A percentile compares a stretch with the other conserved stretches of the same genome.
These are phyloP conservation scores for Eleginops maclovinus DNA, from an alignment of 2,113 vertebrate genomes.

Conservation along the genomic window DNA sequence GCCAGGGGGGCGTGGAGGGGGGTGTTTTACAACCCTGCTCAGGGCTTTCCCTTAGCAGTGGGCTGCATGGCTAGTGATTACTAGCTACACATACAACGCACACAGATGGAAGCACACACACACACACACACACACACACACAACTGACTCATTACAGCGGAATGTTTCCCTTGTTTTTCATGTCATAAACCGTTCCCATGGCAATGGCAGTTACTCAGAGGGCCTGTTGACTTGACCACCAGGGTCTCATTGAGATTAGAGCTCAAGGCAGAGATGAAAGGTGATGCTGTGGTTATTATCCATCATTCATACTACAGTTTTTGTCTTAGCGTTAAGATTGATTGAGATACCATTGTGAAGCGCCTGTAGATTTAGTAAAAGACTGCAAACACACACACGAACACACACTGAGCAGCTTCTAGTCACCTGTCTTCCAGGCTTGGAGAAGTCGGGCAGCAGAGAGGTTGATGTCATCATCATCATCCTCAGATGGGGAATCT, in stretches of 20 bases:
- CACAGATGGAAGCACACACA: slow-evolving; percentile 2
- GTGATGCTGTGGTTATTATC: slow-evolving; percentile 26
- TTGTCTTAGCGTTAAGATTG: slow-evolving; percentile 5
- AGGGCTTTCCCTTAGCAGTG: slow-evolving; percentile 78
- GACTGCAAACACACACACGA: not conserved
- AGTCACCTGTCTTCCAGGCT: slow-evolving; percentile 25
- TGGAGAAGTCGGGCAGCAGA: slow-evolving; percentile 56
- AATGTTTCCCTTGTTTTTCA: slow-evolving; percentile 78
- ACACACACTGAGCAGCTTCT: slow-evolving; percentile 7
- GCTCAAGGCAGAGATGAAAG: slow-evolving; percentile 28
- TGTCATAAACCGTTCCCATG: slow-evolving; percentile 78
- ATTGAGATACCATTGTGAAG: slow-evolving; percentile 21
- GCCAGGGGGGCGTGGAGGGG: slow-evolving; percentile 43
- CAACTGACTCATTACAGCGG: slow-evolving; percentile 74
- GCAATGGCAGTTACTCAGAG: slow-evolving; percentile 59
- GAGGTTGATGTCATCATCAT: slow-evolving; percentile 69
- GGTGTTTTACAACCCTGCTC: slow-evolving; percentile 69
- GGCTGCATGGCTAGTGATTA: slow-evolving; percentile 71
- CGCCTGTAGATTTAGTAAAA: not conserved
- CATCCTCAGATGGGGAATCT: slow-evolving; percentile 72
- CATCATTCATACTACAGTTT: not conserved
- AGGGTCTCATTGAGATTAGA: slow-evolving; percentile 64
- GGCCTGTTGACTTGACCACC: slow-evolving; percentile 69
- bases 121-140: slow-evolving; percentile 40
- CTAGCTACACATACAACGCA: slow-evolving; percentile 53